Conservation (phyloP, 2,113 vertebrate genomes). For the Nycticryphes semicollaris region DNA sequence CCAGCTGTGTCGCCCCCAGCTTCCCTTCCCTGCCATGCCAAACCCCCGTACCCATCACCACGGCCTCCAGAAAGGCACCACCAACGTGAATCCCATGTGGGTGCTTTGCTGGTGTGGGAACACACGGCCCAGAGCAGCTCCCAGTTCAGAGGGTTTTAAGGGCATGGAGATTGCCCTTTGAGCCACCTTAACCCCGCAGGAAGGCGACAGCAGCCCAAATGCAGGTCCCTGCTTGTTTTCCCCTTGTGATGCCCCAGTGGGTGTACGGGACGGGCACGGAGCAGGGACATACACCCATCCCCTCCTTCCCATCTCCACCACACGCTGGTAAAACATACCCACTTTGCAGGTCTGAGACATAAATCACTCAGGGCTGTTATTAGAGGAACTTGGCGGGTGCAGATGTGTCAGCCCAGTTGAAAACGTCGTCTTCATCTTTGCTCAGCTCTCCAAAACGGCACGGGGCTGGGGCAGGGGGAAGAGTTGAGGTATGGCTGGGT, state of each 20-base stretch:
- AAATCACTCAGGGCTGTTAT: slow-evolving; percentile 20
- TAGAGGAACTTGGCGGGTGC: slow-evolving; percentile 17
- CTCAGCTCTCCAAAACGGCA: neutral
- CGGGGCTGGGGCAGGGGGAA: neutral
- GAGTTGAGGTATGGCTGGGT: neutral
- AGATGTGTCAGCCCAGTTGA: neutral
- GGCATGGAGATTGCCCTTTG: neutral
- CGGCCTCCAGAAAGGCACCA: neutral
- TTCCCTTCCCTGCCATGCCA: neutral
- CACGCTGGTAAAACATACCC: neutral
- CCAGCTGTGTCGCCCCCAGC: neutral
- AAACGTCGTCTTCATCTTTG: neutral
- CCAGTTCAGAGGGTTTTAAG: slow-evolving; percentile 77
- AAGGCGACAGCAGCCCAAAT: neutral
- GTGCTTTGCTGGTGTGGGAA: slow-evolving; percentile 78
- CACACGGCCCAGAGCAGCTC: slow-evolving; percentile 78
- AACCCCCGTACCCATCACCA: neutral
- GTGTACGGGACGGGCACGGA: neutral
- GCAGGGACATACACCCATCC: accelerated
- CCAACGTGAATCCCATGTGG: accelerated
- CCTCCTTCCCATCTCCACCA: neutral
- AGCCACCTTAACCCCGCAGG: neutral
- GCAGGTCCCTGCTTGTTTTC: accelerated
- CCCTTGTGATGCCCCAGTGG: neutral
- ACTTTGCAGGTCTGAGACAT: neutral